phyloP scores from a whole-genome alignment of 1,140 invertebrate genomes.

The Cotesia chilonis region DNA sequence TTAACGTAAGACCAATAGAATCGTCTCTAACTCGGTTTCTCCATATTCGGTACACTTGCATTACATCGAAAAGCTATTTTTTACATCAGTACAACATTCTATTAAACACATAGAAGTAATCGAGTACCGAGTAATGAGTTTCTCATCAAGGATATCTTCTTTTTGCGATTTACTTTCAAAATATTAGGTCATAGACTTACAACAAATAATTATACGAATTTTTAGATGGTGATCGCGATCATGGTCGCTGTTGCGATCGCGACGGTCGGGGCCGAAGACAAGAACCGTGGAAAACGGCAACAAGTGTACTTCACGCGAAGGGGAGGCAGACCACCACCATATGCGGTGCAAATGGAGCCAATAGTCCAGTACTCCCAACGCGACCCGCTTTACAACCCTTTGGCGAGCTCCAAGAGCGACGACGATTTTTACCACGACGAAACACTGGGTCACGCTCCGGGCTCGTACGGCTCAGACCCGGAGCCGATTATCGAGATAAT shows the following conservation, averaged over 20 bases:
- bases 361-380: constrained; percentile 80
- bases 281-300: constrained; percentile 59
- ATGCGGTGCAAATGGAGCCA: constrained; percentile 83
- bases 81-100: background rate
- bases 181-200: background rate
- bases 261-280: constrained; percentile 46
- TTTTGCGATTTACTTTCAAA: constrained; percentile 1
- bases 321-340: constrained; percentile 68
- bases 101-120: constrained; percentile 47
- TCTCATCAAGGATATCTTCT: constrained; percentile 36
- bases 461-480: constrained; percentile 76
- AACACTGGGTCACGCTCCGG: constrained; percentile 61
- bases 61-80: constrained; percentile 10
- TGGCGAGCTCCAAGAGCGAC: constrained; percentile 65
- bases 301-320: constrained; percentile 54
- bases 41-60: constrained; percentile 50
- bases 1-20: constrained; percentile 8
- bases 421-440: constrained; percentile 63
- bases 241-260: constrained; percentile 43
- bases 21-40: constrained; percentile 39
- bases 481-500: constrained; percentile 92
- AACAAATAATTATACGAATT: background rate
- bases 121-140: constrained; percentile 54
- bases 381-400: constrained; percentile 76
- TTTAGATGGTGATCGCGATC: constrained; percentile 46